Evolutionary conservation across 2,113 vertebrate genomes (phyloP), one percentile per base, ranked within the genome.

Genomic region (Edolisoma coerulescens): DNA sequence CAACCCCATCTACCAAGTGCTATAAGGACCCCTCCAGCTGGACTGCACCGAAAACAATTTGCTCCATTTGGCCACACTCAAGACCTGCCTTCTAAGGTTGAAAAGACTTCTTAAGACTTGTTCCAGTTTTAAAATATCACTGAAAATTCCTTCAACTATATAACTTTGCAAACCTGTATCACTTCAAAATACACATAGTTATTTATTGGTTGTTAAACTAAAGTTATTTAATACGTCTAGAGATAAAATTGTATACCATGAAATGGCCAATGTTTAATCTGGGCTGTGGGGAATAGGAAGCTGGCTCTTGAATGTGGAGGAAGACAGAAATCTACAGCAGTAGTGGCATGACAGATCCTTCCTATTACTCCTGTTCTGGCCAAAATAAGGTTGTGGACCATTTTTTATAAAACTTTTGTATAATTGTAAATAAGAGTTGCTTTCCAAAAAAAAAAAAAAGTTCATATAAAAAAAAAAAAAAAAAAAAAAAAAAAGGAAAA

Each of bases 351-450:
- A 84, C 32, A 88, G 35, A 83, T 75, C 28, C 82, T 94, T 94
- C 64, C 47, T 95, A 63, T 84, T 96, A 68, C 59, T 95, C 94
- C 86, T 82, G 26, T 89, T 96, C 69, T 96, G 95, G 95, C 93
- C 90, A 96, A 97, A 96, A 93, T 91, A 93, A 98, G 98, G 97
- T 98, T 98, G 97, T 98, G 99, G 98, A 99, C 98, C 98, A 99
- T 96, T 98, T 98, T 98, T 99, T 87, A 96, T 97, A 97, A 75
- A 92, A 59, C 76, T 97, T 98, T 96, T 98, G 94, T 97, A 97
- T 93, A 98, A 98, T 53, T 99, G 98, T 99, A 99, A 98, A 99
- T 99, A 99, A 99, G 98, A 99, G 98, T 95, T 97, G 98, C 98
- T 98, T 98, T 98, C 97, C 97, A 97, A 65, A 85, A 96, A 95